These are phyloP conservation scores for Stercorarius parasiticus DNA, from an alignment of 2,113 vertebrate species.

Conservation along the genomic window DNA sequence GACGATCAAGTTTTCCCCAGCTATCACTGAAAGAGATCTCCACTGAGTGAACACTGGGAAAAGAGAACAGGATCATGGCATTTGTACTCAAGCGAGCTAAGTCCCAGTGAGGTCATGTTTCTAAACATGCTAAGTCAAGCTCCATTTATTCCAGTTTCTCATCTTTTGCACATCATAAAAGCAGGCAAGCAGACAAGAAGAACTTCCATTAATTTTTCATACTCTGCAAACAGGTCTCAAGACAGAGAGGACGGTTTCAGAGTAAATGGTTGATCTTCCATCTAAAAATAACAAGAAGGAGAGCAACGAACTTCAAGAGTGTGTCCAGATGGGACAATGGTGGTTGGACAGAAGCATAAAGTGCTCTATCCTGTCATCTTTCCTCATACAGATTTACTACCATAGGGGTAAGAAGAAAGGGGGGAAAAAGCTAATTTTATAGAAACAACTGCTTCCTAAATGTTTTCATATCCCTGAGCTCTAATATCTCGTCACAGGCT, in stretches of 20 bases:
- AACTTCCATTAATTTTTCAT: background rate
- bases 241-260: background rate
- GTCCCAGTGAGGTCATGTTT: background rate
- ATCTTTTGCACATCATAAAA: background rate
- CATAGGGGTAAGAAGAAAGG: background rate
- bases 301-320: background rate
- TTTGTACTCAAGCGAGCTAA: background rate
- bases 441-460: background rate
- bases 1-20: background rate
- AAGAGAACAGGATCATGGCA: background rate
- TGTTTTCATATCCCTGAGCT: background rate
- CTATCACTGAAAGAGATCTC: background rate
- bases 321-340: background rate
- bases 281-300: background rate
- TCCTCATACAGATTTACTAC: background rate
- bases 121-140: background rate
- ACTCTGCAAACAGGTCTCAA: background rate
- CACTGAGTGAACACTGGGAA: background rate
- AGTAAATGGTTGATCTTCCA: background rate
- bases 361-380: background rate
- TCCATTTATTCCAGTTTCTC: background rate
- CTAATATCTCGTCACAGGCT: background rate
- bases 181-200: background rate
- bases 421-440: background rate
- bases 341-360: background rate